These are phyloP conservation scores for Sturnus vulgaris DNA, from an alignment of 2,113 vertebrate genomes.

Conservation along the genomic window DNA sequence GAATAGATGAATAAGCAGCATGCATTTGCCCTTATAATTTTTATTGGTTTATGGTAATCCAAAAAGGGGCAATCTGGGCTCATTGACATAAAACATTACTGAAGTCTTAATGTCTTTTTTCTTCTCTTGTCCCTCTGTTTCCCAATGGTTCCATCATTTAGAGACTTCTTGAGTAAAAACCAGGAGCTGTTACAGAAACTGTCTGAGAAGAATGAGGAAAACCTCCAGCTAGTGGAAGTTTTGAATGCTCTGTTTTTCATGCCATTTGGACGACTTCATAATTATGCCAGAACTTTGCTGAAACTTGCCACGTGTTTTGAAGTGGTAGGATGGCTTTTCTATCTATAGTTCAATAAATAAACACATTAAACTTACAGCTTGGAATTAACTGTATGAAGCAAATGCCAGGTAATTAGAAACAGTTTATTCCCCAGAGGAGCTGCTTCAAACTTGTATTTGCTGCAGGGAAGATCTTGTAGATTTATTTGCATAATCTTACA, in stretches of 20 bases:
- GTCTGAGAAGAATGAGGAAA: conserved; percentile 83
- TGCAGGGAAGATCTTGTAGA: neutral
- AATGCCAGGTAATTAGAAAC: neutral
- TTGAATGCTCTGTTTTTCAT: conserved; percentile 86
- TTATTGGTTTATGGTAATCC: neutral
- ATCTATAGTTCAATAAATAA: neutral
- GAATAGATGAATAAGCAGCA: neutral
- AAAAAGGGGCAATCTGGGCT: neutral
- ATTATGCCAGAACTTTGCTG: conserved; percentile 87
- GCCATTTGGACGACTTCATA: conserved; percentile 83
- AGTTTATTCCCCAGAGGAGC: neutral
- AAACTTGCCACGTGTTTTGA: conserved; percentile 94
- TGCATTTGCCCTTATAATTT: neutral
- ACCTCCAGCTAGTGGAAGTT: conserved; percentile 76
- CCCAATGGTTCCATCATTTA: conserved; percentile 27
- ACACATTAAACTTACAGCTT: neutral
- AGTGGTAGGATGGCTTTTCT: conserved; percentile 79
- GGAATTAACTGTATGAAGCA: neutral
- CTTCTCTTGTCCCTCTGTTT: neutral
- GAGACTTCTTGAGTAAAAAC: conserved; percentile 90
- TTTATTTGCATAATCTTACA: neutral
- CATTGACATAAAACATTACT: neutral
- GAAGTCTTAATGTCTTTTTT: neutral
- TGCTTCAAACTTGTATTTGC: neutral
- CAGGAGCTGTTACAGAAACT: conserved; percentile 84